phyloP scores from a whole-genome alignment of 2,113 vertebrate species.

The Engraulis encrasicolus region DNA sequence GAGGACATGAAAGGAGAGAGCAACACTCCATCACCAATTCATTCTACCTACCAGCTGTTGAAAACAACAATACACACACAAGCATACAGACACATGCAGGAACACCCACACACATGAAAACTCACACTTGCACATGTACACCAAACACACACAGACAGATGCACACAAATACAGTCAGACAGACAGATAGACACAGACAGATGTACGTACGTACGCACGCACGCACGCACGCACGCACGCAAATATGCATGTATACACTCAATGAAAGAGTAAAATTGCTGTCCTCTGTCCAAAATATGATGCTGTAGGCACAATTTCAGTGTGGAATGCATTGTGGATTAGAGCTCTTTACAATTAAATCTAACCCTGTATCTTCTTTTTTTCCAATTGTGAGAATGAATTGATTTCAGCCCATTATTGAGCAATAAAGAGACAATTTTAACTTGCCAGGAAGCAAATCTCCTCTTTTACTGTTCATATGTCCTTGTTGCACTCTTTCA shows the following conservation, averaged over 20 bases:
- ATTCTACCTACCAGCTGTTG: background rate
- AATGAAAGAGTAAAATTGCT: background rate
- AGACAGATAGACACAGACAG: conserved; percentile 11
- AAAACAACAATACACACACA: conserved; percentile 25
- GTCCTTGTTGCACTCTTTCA: conserved; percentile 34
- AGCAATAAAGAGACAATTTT: too few species aligned
- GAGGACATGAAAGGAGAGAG: too few species aligned
- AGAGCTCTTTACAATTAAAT: too few species aligned
- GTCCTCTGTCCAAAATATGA: too few species aligned
- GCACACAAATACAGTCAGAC: background rate
- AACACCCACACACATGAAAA: background rate
- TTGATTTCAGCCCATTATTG: too few species aligned
- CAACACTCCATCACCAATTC: conserved; percentile 23
- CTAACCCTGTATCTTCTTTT: too few species aligned
- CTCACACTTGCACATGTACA: background rate
- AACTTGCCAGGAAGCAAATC: background rate
- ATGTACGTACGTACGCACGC: background rate
- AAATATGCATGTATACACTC: background rate
- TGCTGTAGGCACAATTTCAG: too few species aligned
- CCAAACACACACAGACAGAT: background rate
- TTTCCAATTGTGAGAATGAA: too few species aligned
- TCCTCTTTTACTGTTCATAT: conserved; percentile 39
- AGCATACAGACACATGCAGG: background rate
- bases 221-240: background rate
- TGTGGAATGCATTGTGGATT: too few species aligned